phyloP scores from a whole-genome alignment of 2,797 vertebrate species.

The Spondyliosoma cantharus region DNA sequence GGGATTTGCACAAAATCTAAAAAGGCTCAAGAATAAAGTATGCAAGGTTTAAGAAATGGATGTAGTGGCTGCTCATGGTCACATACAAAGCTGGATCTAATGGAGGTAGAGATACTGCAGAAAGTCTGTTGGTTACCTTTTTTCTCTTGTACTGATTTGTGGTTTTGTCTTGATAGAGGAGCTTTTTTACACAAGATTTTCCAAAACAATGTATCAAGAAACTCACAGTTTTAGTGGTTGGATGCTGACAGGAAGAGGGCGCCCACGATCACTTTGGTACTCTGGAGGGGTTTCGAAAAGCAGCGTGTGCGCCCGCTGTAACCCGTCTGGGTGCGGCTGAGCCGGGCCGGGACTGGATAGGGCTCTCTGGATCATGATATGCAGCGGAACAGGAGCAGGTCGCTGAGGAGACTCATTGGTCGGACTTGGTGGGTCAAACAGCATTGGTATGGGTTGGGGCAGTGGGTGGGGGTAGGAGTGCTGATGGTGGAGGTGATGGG shows the following conservation, averaged over 20 bases:
- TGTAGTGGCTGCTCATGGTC: too few relatives aligned
- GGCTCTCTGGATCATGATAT: slow-evolving; percentile 98
- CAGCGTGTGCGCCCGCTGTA: slow-evolving; percentile 91
- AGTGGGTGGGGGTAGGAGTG: slow-evolving; percentile 85
- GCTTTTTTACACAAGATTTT: not conserved
- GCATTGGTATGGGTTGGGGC: slow-evolving; percentile 77
- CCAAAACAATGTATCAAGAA: not conserved
- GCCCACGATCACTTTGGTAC: slow-evolving; percentile 86
- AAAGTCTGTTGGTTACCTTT: not conserved
- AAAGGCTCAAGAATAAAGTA: not conserved
- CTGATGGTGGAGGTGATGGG: slow-evolving; percentile 85
- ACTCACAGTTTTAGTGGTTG: slow-evolving; percentile 98
- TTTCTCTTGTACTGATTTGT: not conserved
- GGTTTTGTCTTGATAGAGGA: not conserved
- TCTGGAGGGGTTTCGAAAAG: slow-evolving; percentile 90
- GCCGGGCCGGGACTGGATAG: slow-evolving; percentile 91
- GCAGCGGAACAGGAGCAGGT: slow-evolving; percentile 89
- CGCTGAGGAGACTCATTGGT: slow-evolving; percentile 79
- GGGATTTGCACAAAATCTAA: not conserved
- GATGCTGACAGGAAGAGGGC: slow-evolving; percentile 95
- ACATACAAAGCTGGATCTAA: slow-evolving; percentile 1
- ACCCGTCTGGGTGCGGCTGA: slow-evolving; percentile 88
- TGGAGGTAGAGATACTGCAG: not conserved
- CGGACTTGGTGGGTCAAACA: slow-evolving; percentile 84
- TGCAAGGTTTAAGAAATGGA: slow-evolving; percentile 4